Percentiles rank a stretch among this genome's conserved stretches.
These are phyloP conservation scores for Lycaena phlaeas DNA, from an alignment of 2,888 invertebrate genomes.

Conservation along the genomic window DNA sequence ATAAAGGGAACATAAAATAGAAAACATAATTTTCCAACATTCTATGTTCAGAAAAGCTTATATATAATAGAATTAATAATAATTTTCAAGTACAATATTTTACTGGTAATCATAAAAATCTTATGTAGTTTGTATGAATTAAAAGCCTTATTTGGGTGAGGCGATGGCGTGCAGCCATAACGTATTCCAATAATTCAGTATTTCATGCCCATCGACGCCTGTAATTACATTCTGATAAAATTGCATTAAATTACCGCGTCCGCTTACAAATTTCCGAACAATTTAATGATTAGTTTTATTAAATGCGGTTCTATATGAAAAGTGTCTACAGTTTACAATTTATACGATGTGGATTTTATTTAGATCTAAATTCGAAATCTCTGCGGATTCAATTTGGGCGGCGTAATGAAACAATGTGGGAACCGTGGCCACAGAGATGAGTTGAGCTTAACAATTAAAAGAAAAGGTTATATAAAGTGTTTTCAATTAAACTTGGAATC, in stretches of 20 bases:
- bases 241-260: slow-evolving; percentile 54
- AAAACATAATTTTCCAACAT: too few relatives aligned
- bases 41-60: too few relatives aligned
- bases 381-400: slow-evolving; percentile 18
- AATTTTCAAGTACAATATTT: too few relatives aligned
- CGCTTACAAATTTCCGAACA: slow-evolving; percentile 58
- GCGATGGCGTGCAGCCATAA: slow-evolving; percentile 33
- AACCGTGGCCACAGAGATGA: slow-evolving; percentile 20
- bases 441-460: slow-evolving; percentile 44
- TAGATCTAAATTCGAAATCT: slow-evolving; percentile 4
- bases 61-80: too few relatives aligned
- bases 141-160: slow-evolving; percentile 23
- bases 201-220: slow-evolving; percentile 60
- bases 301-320: slow-evolving; percentile 33
- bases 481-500: slow-evolving; percentile 66
- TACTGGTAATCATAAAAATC: too few relatives aligned
- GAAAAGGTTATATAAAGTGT: slow-evolving; percentile 53
- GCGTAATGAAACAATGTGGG: slow-evolving; percentile 22
- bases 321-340: not conserved
- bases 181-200: slow-evolving; percentile 55
- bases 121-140: too few relatives aligned
- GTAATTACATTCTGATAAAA: slow-evolving; percentile 65
- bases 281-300: slow-evolving; percentile 63
- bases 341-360: slow-evolving; percentile 10
- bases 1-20: too few relatives aligned